Percentiles rank a stretch among this genome's conserved stretches.
phyloP scores from a whole-genome alignment of 1,140 invertebrate species.

The Pollicipes pollicipes region DNA sequence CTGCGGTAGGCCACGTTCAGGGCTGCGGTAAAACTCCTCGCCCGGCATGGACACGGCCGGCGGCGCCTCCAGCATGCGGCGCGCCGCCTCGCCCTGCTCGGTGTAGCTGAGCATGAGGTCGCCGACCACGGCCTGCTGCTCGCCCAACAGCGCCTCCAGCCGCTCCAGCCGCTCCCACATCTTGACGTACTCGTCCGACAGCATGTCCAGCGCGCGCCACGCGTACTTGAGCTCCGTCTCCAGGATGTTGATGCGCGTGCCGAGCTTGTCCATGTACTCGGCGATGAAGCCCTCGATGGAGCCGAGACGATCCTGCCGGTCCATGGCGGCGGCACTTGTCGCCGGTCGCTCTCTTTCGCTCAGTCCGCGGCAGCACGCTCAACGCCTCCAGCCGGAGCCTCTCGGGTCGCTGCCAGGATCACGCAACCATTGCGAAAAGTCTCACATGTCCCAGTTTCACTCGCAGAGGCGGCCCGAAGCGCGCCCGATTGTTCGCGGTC shows the following conservation, averaged over 20 bases:
- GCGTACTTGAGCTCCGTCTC: conserved; percentile 80
- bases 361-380: background rate
- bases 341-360: conserved; percentile 1
- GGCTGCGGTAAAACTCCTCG: conserved; percentile 71
- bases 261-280: conserved; percentile 73
- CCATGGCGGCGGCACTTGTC: background rate
- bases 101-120: conserved; percentile 64
- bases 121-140: conserved; percentile 78
- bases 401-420: too few relatives aligned
- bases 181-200: conserved; percentile 78
- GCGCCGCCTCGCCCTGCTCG: conserved; percentile 1
- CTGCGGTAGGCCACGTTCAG: conserved; percentile 71
- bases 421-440: too few relatives aligned
- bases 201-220: conserved; percentile 70
- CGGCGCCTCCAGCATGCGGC: conserved; percentile 9
- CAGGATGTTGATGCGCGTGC: conserved; percentile 60
- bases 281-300: conserved; percentile 36
- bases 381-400: background rate
- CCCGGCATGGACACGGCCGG: conserved; percentile 33
- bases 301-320: background rate
- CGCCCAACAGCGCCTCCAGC: conserved; percentile 66
- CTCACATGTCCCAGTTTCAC: too few relatives aligned
- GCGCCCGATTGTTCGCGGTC: too few relatives aligned
- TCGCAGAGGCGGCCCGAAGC: too few relatives aligned
- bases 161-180: conserved; percentile 86